Base-by-base conservation (phyloP, 2,113 vertebrate genomes). In the Agelaius phoeniceus region DNA sequence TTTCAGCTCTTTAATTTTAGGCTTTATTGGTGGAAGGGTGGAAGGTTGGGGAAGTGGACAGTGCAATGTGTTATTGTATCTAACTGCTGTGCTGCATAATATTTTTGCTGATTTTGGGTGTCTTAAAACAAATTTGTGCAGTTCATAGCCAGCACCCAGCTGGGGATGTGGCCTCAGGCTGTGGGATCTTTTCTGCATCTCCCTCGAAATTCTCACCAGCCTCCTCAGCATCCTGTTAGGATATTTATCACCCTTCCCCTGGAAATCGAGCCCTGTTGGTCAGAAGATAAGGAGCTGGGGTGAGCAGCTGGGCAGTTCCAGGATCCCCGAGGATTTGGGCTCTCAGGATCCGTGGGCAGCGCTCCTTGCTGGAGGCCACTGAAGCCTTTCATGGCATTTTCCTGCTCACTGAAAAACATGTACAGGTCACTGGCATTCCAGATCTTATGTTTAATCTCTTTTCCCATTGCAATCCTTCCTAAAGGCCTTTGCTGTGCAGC, bases 341-440 rank as follows among this genome's bases (percentile, higher is more conserved):
- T 46, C 54, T 31, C 1, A 0, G 67, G 71, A 12, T 22, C 66
- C 1, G 19, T 13, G 0, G 72, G 73, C 61, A 52, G 75, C 2
- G 10, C 51, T 46, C 30, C 33, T 6, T 30, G 61, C 33, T 80
- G 48, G 69, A 87, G 79, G 63, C 58, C 43, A 17, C n/a, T 41
- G 30, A 55, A 66, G 51, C 10, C 51, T 62, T 65, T 16, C 58
- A 18, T 2, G 37, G 49, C 19, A 27, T 55, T 87, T 85, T 87
- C 30, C 48, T 84, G 57, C 18, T 89, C 66, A 65, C 58, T 84
- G 57, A 27, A 66, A 90, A 79, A 89, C 2, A 3, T 43, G 14
- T 46, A 23, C 0, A 11, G 48, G 68, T 92, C 87, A 72, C 1
- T 72, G 69, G 11, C 35, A 65, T 44, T 68, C 73, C 76, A 78